Evolutionary conservation across 1,140 invertebrate species (phyloP).

Genomic region (Panonychus citri): DNA sequence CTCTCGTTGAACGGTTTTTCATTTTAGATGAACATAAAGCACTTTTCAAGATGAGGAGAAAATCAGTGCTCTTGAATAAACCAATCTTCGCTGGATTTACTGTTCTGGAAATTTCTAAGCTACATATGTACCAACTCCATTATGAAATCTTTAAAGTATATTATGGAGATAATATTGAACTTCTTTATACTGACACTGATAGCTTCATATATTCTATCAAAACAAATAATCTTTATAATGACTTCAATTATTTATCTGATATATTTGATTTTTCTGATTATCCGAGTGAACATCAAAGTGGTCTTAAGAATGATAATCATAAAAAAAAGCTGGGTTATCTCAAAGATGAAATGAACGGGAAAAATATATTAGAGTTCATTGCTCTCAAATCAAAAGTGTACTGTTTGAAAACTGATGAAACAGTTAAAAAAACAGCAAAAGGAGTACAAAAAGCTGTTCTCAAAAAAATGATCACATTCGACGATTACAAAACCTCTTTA

Average conservation of each 20-base stretch:
- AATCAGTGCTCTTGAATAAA: conserved; percentile 13
- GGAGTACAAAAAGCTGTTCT: not conserved
- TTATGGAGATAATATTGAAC: conserved; percentile 3
- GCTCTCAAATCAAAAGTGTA: conserved; percentile 21
- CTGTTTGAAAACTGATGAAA: not conserved
- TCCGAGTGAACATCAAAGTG: conserved; percentile 6
- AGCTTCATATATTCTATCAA: conserved; percentile 7
- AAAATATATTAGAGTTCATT: conserved; percentile 21
- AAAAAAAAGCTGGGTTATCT: conserved; percentile 28
- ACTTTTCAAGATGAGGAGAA: conserved; percentile 12
- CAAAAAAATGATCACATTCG: no score
- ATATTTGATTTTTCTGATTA: conserved; percentile 10
- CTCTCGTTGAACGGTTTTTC: conserved; percentile 16
- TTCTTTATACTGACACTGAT: conserved; percentile 14
- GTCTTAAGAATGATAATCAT: conserved; percentile 21
- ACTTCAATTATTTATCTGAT: conserved; percentile 11
- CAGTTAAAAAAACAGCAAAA: not conserved
- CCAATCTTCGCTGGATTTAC: conserved; percentile 17
- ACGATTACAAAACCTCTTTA: not conserved
- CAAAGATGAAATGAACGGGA: conserved; percentile 26
- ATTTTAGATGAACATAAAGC: conserved; percentile 12
- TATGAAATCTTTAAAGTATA: conserved; percentile 17
- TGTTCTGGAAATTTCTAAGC: conserved; percentile 17
- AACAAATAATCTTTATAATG: conserved; percentile 11
- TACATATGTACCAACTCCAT: conserved; percentile 18